Evolutionary conservation across 2,113 vertebrate species (phyloP).

Genomic region (Cyprinodon tularosa): DNA sequence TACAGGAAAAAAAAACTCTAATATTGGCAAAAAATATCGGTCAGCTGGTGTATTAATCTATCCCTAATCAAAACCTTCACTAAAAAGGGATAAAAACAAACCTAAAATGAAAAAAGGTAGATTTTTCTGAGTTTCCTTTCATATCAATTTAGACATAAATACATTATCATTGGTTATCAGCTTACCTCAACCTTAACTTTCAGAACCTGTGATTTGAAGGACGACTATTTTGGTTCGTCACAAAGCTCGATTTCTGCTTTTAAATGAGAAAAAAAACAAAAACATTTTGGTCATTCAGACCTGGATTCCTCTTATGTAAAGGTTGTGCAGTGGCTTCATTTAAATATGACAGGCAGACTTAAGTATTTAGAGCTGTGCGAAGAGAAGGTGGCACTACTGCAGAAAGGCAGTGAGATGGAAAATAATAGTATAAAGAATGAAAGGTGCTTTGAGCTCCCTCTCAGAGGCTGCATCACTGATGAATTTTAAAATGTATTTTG

Average conservation of each 20-base stretch:
- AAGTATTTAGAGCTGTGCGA: slow-evolving; percentile 5
- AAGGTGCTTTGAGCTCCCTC: slow-evolving; percentile 26
- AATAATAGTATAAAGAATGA: slow-evolving; percentile 37
- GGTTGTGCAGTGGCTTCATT: slow-evolving; percentile 1
- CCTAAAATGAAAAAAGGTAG: too few species aligned
- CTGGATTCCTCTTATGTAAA: neutral
- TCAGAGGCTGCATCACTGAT: slow-evolving; percentile 29
- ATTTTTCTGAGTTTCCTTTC: too few species aligned
- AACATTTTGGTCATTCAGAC: slow-evolving; percentile 10
- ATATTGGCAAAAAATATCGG: too few species aligned
- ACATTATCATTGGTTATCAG: neutral
- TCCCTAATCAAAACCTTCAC: too few species aligned
- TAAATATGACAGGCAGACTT: neutral
- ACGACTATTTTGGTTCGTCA: neutral
- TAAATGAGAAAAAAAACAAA: neutral
- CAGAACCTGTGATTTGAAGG: neutral
- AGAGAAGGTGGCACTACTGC: slow-evolving; percentile 10
- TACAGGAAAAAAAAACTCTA: too few species aligned
- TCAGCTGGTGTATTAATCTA: too few species aligned
- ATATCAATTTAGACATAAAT: neutral
- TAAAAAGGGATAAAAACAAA: neutral
- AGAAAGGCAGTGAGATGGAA: slow-evolving; percentile 31
- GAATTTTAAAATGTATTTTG: slow-evolving; percentile 47
- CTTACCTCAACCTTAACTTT: neutral
- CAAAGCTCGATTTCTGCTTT: neutral